Evolutionary conservation across 2,113 vertebrate species (phyloP).

Genomic region (Oryzias woworae): DNA sequence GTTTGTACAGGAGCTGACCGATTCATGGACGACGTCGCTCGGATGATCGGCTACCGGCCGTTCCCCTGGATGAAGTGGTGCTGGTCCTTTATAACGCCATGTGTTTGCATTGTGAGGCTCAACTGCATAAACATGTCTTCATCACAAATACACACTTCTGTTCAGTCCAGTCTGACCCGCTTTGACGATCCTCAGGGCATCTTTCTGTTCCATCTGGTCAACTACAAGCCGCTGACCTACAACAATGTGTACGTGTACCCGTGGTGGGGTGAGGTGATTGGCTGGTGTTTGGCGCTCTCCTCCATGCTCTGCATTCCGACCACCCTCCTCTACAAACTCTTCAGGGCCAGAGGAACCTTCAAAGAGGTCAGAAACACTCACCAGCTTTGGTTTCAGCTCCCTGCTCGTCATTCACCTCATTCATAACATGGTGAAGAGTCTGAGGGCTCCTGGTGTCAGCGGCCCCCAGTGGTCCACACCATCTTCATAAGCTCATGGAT

Average conservation of each 20-base stretch:
- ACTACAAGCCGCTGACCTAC: conserved; percentile 84
- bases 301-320: conserved; percentile 85
- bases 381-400: background rate
- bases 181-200: conserved; percentile 68
- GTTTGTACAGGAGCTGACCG: conserved; percentile 78
- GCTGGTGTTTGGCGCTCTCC: conserved; percentile 82
- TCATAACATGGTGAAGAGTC: background rate
- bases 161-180: too few relatives aligned
- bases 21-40: conserved; percentile 84
- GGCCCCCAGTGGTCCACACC: background rate
- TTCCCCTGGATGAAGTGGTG: conserved; percentile 86
- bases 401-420: background rate
- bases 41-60: conserved; percentile 84
- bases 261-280: conserved; percentile 85
- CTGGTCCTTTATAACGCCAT: conserved; percentile 83
- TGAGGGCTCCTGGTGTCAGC: background rate
- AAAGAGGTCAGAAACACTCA: conserved; percentile 66
- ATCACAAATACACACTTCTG: background rate
- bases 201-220: conserved; percentile 83
- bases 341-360: conserved; percentile 76
- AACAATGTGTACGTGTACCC: conserved; percentile 83
- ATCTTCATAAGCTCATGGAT: background rate
- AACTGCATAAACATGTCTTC: background rate
- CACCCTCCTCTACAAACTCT: conserved; percentile 80
- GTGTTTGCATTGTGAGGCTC: conserved; percentile 78